Base-by-base conservation (phyloP, 2,888 invertebrate genomes). In the Cordilura impudica region DNA sequence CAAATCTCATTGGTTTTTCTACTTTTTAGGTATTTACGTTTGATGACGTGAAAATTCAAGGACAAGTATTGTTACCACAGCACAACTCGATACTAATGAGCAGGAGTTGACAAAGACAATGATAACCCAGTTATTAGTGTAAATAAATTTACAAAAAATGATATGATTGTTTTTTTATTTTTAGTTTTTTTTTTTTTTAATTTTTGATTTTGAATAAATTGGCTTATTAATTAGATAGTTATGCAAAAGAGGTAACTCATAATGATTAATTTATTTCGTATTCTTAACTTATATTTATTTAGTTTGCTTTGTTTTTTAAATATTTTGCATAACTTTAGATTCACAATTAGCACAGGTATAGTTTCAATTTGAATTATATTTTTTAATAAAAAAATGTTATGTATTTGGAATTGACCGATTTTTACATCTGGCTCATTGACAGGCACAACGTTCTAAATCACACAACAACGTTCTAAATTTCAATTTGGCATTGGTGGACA, bases 41-140 rank as follows among this genome's bases (percentile, higher is more conserved):
- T 29, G 7, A 39, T 75, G 75, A 71, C 66, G 71, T 71, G 31
- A 26, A 45, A 67, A 63, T 79, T 75, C 79, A 79, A 79, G 79
- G 79, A 75, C 71, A 63, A 63, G 71, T 71, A 54, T 66, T 79
- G 31, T 71, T 67, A 71, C 53, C 74, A 60, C 70, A 74, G 61
- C 56, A 78, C 69, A 43, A 78, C 69, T 65, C 16, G 47, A 35
- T 23, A 53, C 31, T 10, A 71, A 23, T 21, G 49, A 75, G 19
- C 60, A 69, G 51, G 5, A 18, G n/a, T 47, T 18, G 14, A 51
- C 16, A 54, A 10, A 65, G 12, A n/a, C 19, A 72, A 19, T 3
- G 26, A 63, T 14, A 66, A 51, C 29, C 14, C 43, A 18, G 51
- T 54, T 67, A 18, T 47, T 67, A 19, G 19, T 21, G 16, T 35